Base-by-base conservation (phyloP, 2,797 vertebrate genomes). In the Perodicticus potto region DNA sequence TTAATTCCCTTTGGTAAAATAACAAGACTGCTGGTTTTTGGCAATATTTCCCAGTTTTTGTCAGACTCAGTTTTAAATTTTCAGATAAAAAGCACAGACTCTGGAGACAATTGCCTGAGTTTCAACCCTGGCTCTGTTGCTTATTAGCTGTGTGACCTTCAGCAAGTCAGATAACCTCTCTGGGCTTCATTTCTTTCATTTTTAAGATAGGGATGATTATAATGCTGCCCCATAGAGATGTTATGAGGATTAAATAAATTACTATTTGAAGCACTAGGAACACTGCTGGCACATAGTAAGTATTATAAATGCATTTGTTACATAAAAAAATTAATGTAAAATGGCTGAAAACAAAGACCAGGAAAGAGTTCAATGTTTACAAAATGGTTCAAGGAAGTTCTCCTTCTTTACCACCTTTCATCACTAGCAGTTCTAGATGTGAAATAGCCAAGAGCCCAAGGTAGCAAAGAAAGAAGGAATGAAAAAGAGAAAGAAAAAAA, bases 111-210 rank as follows among this genome's bases (percentile, higher is more conserved):
- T 12, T 37, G 40, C 59, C 13, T 84, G 29, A 45, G 23, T 78
- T 59, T 69, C 73, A 61, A 88, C 22, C 40, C 23, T 87, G 80
- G 27, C 20, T 81, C 74, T 70, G n/a, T 85, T 91, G 78, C 22
- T 55, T 89, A 27, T 45, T n/a, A 78, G 93, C 77, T 96, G 37
- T 97, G 86, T 90, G 78, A 89, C 72, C 63, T 84, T 85, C 43
- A 65, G 16, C 72, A 86, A 91, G n/a, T 96, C 55, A 34, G 77
- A 74, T 95, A 40, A 80, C 84, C 61, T 96, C 80, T 97, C 91
- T 91, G 89, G 34, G 91, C 40, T 45, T 93, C 23, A 53, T 22
- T 81, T 94, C 65, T 19, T 43, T 95, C 73, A 73, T 59, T 78
- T 93, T 5, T 86, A 55, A 70, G 34, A 74, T 45, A 85, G 40